Conservation (phyloP, 2,888 invertebrate genomes). For the Chironomus tentans region DNA sequence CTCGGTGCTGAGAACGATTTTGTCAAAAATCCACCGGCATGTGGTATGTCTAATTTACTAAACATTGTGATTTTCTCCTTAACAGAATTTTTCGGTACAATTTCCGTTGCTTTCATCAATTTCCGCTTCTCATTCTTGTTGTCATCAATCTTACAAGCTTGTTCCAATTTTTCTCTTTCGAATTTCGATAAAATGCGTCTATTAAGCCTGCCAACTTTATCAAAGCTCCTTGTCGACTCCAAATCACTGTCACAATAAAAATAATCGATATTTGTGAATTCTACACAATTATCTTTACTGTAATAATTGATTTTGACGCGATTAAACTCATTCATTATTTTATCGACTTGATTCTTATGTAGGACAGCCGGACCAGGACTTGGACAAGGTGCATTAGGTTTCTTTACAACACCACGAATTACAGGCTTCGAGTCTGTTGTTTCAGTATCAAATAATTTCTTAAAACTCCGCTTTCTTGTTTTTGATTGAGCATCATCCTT, state of each 20-base stretch:
- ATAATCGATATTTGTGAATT: conserved; percentile 23
- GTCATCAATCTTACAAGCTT: background rate
- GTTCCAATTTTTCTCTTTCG: background rate
- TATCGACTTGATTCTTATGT: conserved; percentile 23
- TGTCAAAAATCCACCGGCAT: background rate
- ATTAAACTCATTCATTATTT: conserved; percentile 24
- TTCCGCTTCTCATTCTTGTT: background rate
- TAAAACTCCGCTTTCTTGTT: too few relatives aligned
- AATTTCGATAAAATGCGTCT: background rate
- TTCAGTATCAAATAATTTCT: background rate
- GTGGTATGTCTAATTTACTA: conserved; percentile 19
- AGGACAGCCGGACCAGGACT: background rate
- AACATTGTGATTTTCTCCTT: conserved; percentile 19
- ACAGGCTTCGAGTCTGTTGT: background rate
- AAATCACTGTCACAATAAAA: conserved; percentile 20
- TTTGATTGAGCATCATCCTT: too few relatives aligned
- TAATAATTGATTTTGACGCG: conserved; percentile 24
- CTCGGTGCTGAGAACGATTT: background rate
- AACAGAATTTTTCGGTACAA: conserved; percentile 20
- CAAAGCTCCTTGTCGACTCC: background rate
- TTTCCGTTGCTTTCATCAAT: background rate
- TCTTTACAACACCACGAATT: conserved; percentile 10
- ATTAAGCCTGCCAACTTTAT: conserved; percentile 5
- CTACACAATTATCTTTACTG: conserved; percentile 18
- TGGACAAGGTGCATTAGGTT: background rate